phyloP scores from a whole-genome alignment of 2,797 vertebrate species.

The Phaenicophaeus curvirostris region DNA sequence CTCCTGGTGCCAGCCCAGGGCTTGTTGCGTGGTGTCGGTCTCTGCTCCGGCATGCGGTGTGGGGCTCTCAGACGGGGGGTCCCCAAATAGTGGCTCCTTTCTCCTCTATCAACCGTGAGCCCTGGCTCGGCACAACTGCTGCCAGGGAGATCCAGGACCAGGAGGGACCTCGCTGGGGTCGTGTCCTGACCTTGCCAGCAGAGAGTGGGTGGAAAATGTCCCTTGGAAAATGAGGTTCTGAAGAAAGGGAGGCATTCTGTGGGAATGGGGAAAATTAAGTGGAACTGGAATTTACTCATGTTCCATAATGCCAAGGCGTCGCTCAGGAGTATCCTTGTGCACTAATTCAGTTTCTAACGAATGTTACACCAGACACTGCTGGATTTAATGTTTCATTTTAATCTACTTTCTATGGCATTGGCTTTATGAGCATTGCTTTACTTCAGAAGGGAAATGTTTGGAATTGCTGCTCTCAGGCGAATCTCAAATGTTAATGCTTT shows the following conservation, averaged over 20 bases:
- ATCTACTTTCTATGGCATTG: not conserved
- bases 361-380: not conserved
- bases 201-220: accelerated
- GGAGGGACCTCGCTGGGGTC: too few species aligned
- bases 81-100: too few species aligned
- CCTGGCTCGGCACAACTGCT: too few species aligned
- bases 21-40: too few species aligned
- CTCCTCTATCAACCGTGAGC: too few species aligned
- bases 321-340: not conserved
- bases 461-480: not conserved
- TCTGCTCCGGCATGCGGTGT: too few species aligned
- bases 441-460: not conserved
- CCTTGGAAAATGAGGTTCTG: not conserved
- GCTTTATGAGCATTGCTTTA: not conserved
- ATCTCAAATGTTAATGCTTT: not conserved
- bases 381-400: not conserved
- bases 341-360: not conserved
- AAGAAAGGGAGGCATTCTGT: not conserved
- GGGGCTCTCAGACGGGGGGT: not conserved
- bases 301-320: not conserved
- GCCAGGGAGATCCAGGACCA: too few species aligned
- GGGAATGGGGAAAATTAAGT: not conserved
- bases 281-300: not conserved
- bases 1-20: too few species aligned
- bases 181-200: not conserved